A percentile compares a stretch with the other conserved stretches of the same genome.
These are phyloP conservation scores for Intellagama lesueurii DNA, from an alignment of 2,797 vertebrate genomes.

Conservation along the genomic window DNA sequence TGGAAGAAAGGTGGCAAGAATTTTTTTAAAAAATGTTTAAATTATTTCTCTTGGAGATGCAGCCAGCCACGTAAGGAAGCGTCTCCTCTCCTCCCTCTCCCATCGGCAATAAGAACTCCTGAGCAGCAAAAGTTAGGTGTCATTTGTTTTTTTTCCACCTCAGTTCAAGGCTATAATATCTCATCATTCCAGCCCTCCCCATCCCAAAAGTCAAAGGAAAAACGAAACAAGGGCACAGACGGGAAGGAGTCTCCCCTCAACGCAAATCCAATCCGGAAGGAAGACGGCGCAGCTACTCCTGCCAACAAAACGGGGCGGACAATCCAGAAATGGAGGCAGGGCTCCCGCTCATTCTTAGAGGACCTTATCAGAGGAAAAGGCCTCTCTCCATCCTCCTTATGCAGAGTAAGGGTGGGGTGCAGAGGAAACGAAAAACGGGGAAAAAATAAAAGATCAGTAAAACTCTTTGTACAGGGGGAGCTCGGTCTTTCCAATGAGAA, in stretches of 20 bases:
- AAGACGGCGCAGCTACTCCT: background rate
- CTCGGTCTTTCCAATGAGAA: conserved; percentile 39
- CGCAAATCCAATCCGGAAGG: background rate
- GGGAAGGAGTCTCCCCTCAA: no score
- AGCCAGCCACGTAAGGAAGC: background rate
- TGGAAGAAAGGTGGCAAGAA: background rate
- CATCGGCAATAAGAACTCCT: background rate
- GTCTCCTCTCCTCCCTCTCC: background rate
- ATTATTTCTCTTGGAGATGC: background rate
- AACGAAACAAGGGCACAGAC: background rate
- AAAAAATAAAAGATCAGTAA: background rate
- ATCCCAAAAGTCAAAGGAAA: conserved; percentile 2
- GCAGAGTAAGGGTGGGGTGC: background rate
- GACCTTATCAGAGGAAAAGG: background rate
- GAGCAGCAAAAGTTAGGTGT: background rate
- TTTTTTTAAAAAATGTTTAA: background rate
- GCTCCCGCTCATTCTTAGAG: background rate
- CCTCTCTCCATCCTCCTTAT: background rate
- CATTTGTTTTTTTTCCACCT: background rate
- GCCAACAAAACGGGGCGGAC: background rate
- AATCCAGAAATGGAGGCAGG: background rate
- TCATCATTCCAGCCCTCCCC: background rate
- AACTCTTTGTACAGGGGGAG: conserved; percentile 25
- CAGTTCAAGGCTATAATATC: conserved; percentile 11
- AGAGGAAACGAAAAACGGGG: conserved; percentile 44